These are phyloP conservation scores for Pantala flavescens DNA, from an alignment of 1,140 invertebrate genomes.

Conservation along the genomic window DNA sequence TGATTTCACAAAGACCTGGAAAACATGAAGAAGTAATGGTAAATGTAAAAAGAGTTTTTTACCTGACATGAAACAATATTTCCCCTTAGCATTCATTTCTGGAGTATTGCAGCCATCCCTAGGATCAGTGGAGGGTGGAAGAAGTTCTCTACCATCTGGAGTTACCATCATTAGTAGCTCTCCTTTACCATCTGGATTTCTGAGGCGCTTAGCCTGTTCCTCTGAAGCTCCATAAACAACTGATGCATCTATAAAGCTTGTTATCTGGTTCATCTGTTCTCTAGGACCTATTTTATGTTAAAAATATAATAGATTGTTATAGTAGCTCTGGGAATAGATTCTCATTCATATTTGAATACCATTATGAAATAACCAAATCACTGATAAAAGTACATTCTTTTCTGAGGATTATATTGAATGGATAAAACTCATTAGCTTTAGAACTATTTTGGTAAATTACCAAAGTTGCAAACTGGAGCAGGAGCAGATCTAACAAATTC, in stretches of 20 bases:
- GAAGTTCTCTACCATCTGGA: slow-evolving; percentile 49
- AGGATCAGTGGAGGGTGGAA: slow-evolving; percentile 58
- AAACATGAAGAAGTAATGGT: too few relatives aligned
- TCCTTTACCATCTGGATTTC: slow-evolving; percentile 43
- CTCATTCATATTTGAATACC: not conserved
- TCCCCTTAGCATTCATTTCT: slow-evolving; percentile 49
- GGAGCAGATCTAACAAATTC: slow-evolving; percentile 76
- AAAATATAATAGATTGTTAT: not conserved
- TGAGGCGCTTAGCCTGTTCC: slow-evolving; percentile 40
- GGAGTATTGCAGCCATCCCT: slow-evolving; percentile 64
- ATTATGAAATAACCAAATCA: too few relatives aligned
- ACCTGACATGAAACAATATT: slow-evolving; percentile 67
- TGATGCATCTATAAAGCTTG: slow-evolving; percentile 83
- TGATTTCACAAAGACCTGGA: too few relatives aligned
- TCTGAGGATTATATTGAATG: too few relatives aligned
- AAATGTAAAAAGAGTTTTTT: not conserved
- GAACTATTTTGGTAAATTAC: slow-evolving; percentile 27
- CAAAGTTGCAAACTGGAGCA: slow-evolving; percentile 73
- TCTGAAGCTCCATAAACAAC: slow-evolving; percentile 64
- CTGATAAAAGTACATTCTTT: too few relatives aligned
- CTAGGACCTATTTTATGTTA: slow-evolving; percentile 45
- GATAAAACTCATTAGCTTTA: too few relatives aligned
- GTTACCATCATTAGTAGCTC: slow-evolving; percentile 50
- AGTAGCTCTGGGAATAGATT: not conserved
- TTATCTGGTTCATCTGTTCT: slow-evolving; percentile 83